Base-by-base conservation (phyloP, 2,113 vertebrate species). In the Xenopus laevis region DNA sequence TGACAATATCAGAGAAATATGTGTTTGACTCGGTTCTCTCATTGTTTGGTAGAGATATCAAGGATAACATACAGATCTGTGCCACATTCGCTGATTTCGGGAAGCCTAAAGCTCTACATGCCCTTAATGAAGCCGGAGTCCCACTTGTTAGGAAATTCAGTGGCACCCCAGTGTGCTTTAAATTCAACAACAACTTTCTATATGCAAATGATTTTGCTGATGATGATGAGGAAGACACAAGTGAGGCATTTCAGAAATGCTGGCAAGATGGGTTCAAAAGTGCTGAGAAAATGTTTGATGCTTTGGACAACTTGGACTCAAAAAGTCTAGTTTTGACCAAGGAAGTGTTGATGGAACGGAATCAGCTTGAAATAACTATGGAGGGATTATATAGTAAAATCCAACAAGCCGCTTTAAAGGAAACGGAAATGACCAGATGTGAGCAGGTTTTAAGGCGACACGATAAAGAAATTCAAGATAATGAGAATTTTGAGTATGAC, bases 11-110 rank as follows among this genome's bases (percentile, higher is more conserved):
- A 53, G 72, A 78, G 70, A 70, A 53, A 16, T 80, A 80, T 13
- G n/a, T 79, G 13, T 82, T 79, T 58, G 77, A 82, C 16, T 70
- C 76, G 0, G 70, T 82, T 53, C 72, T 82, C 62, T 80, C 72
- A 9, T 70, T 72, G 20, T 82, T 82, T 64, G 79, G 76, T 12
- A 82, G 78, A 53, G 69, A 82, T 10, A 78, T 80, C 21, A 58
- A 62, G 23, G 30, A 75, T 3, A 82, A 80, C 21, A 73, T 82
- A 4, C 44, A n/a, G 11, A 9, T 77, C 12, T 53, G 79, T 52
- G 23, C 76, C 59, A 82, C 80, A 1, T 82, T 82, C 23, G 52
- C 76, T 17, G 81, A 81, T 62, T 53, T 50, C 12, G 30, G 79
- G 33, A 9, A 1, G 0, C 71, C 78, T 1, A 59, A 71, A 17